A percentile compares a stretch with the other conserved stretches of the same genome.
Evolutionary conservation across 2,797 vertebrate genomes (phyloP).

Genomic region (Cossypha caffra): DNA sequence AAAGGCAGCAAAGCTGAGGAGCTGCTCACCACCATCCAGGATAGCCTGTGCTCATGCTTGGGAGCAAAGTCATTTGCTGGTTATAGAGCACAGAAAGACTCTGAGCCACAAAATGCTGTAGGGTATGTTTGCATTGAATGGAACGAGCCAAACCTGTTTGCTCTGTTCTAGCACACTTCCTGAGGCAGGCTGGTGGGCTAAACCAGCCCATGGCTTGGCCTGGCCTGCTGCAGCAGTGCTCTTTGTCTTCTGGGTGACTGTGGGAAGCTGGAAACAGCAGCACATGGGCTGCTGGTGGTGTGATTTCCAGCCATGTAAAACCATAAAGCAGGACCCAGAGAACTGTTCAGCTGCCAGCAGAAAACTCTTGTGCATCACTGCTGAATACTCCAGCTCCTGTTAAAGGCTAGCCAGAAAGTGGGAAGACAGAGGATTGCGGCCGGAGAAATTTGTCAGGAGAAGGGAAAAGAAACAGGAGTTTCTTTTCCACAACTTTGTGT

Average conservation of each 20-base stretch:
- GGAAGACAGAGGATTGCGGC: neutral
- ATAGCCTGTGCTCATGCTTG: neutral
- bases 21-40: neutral
- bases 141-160: neutral
- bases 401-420: neutral
- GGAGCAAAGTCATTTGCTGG: neutral
- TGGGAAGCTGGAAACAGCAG: neutral
- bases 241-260: accelerated
- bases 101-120: neutral
- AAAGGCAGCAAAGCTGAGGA: neutral
- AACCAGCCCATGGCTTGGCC: neutral
- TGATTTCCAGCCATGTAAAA: neutral
- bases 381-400: neutral
- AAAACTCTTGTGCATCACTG: neutral
- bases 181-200: neutral
- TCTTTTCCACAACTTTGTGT: neutral
- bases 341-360: neutral
- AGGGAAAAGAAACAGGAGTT: neutral
- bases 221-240: neutral
- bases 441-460: neutral
- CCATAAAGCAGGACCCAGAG: neutral
- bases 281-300: neutral
- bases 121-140: neutral
- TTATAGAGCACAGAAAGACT: neutral
- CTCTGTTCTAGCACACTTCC: neutral